Base-by-base conservation (phyloP, 2,888 invertebrate species). In the Hipparchia semele region DNA sequence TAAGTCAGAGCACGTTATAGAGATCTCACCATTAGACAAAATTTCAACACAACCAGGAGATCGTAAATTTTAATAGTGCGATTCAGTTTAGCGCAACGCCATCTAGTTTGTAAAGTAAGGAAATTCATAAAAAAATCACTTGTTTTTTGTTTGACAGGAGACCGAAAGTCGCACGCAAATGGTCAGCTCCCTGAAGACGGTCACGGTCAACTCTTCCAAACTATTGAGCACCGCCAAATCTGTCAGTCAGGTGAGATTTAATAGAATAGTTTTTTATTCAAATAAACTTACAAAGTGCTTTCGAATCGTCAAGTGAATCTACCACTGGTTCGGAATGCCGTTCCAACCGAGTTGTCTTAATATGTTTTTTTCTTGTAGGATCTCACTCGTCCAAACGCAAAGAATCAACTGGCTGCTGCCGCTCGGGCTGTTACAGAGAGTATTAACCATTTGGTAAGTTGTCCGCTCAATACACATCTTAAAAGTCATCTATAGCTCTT, bases 381-480 rank as follows among this genome's bases (percentile, higher is more conserved):
- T 92, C 96, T 98, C 2, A 96, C 96, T 23, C 96, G 98, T 66
- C 98, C 98, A 0, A 98, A 98, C 86, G 97, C 98, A 0, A 98
- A 97, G 91, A 99, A 98, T 88, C 96, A 98, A 80, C 93, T 99
- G 53, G 96, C 97, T 4, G 96, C 97, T 8, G 98, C 98, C 54
- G 98, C 98, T 0, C 95, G 98, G 72, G 97, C 97, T 8, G 98
- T 99, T 64, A 99, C 98, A 0, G 99, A 99, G 79, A 97, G 97
- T 87, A 98, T 99, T 79, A 99, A 99, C 87, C 95, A 97, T 80
- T 93, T 99, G 76, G 97, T 99, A 3, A 94, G 94, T 33, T 13
- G 6, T n/a, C 9, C 5, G 6, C 45, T 45, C 6, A n/a, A 1
- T 12, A 23, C 23, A 23, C 9, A 9, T 5, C 39, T 39, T 39